Evolutionary conservation across 2,113 vertebrate genomes (phyloP).

Genomic region (Catharus fuscescens): DNA sequence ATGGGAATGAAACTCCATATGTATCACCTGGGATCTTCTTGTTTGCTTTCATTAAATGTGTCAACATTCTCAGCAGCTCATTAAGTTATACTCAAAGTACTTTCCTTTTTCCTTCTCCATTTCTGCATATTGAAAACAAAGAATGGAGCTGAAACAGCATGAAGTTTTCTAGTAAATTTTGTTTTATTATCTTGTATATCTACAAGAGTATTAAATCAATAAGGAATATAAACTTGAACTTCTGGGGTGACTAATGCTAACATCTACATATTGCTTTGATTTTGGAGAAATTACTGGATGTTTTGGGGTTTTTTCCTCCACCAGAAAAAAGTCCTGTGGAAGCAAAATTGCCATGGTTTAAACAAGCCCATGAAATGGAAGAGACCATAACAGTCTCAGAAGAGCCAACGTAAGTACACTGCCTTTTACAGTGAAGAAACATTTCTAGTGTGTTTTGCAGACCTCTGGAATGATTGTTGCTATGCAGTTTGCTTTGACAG

Average conservation of each 20-base stretch:
- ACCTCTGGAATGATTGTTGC: not conserved
- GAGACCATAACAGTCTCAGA: constrained; percentile 82
- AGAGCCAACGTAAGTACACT: constrained; percentile 86
- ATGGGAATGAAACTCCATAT: not conserved
- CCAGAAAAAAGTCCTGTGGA: constrained; percentile 88
- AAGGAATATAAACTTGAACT: not conserved
- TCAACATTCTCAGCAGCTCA: not conserved
- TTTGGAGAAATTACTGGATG: not conserved
- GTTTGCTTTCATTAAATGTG: not conserved
- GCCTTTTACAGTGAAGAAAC: not conserved
- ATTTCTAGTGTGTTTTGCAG: not conserved
- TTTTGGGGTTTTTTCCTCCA: not conserved
- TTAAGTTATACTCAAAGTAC: not conserved
- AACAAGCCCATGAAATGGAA: constrained; percentile 92
- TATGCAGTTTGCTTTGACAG: constrained; percentile 14
- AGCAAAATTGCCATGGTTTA: constrained; percentile 88
- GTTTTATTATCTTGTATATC: not conserved
- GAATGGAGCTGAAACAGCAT: not conserved
- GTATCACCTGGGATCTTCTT: not conserved
- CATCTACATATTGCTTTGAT: not conserved
- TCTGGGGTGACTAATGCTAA: not conserved
- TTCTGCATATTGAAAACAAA: not conserved
- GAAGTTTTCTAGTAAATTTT: not conserved
- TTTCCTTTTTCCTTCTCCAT: not conserved
- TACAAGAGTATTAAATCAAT: not conserved